Percentiles rank a stretch among this genome's conserved stretches.
Evolutionary conservation across 1,140 invertebrate species (phyloP).

Genomic region (Drosophila equinoxialis): DNA sequence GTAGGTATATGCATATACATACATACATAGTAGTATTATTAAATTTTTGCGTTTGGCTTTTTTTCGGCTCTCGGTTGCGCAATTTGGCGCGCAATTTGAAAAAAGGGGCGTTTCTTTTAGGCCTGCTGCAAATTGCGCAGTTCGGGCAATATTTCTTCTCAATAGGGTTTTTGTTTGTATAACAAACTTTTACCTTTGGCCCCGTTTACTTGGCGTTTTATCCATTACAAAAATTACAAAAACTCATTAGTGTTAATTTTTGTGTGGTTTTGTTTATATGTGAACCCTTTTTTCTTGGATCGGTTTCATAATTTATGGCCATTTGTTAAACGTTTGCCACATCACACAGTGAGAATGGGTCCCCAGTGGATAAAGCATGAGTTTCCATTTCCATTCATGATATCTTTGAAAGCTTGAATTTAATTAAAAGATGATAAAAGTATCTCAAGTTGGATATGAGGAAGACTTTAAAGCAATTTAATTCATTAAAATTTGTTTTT

Average conservation of each 20-base stretch:
- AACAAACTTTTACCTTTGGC: constrained; percentile 45
- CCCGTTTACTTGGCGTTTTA: constrained; percentile 25
- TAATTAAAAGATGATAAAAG: background rate
- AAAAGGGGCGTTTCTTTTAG: constrained; percentile 51
- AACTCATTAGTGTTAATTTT: constrained; percentile 60
- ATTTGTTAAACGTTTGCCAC: constrained; percentile 13
- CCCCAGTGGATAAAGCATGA: background rate
- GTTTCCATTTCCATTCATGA: constrained; percentile 15
- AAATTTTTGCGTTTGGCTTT: constrained; percentile 22
- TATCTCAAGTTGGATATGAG: too few species aligned
- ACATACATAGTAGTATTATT: constrained; percentile 23
- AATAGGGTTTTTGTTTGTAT: constrained; percentile 30
- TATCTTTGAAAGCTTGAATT: background rate
- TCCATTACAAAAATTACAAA: constrained; percentile 52
- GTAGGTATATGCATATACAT: background rate
- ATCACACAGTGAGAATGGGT: constrained; percentile 1
- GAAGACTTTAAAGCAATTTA: background rate
- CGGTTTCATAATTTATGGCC: constrained; percentile 54
- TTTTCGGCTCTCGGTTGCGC: constrained; percentile 17
- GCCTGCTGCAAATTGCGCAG: constrained; percentile 55
- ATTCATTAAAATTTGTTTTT: background rate
- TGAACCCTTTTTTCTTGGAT: constrained; percentile 34
- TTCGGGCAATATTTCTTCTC: constrained; percentile 19
- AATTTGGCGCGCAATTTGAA: constrained; percentile 51
- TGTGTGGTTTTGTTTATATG: constrained; percentile 26